Evolutionary conservation across 2,113 vertebrate genomes (phyloP).

Genomic region (Theropithecus gelada): DNA sequence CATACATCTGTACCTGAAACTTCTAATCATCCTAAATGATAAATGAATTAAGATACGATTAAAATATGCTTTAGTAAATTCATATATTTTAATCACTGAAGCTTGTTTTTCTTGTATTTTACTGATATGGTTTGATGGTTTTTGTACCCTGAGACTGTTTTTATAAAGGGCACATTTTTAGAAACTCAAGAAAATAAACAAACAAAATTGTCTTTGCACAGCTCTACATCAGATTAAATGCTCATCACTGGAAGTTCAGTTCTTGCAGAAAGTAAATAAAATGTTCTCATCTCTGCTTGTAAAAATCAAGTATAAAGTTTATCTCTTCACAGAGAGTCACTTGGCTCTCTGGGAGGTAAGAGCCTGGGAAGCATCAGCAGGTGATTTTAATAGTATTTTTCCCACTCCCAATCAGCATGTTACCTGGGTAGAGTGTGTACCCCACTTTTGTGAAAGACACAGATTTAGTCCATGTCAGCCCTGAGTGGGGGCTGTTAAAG

Average conservation of each 20-base stretch:
- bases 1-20: constrained; percentile 30
- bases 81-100: constrained; percentile 35
- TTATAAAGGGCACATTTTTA: constrained; percentile 50
- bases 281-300: constrained; percentile 15
- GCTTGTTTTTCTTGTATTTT: constrained; percentile 37
- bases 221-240: constrained; percentile 44
- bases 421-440: not conserved
- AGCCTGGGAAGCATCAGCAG: not conserved
- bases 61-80: constrained; percentile 44
- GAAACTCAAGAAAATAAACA: constrained; percentile 58
- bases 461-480: not conserved
- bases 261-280: constrained; percentile 35
- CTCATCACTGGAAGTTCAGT: not conserved
- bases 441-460: not conserved
- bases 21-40: not conserved
- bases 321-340: not conserved
- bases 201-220: constrained; percentile 47
- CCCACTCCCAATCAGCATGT: not conserved
- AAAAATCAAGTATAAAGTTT: constrained; percentile 21
- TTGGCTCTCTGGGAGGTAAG: not conserved
- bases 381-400: not conserved
- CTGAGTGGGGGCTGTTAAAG: not conserved
- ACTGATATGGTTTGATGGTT: constrained; percentile 2
- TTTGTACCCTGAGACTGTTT: constrained; percentile 15
- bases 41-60: constrained; percentile 20